These are phyloP conservation scores for Lithophane leautieri DNA, from an alignment of 2,888 invertebrate species.

Conservation along the genomic window DNA sequence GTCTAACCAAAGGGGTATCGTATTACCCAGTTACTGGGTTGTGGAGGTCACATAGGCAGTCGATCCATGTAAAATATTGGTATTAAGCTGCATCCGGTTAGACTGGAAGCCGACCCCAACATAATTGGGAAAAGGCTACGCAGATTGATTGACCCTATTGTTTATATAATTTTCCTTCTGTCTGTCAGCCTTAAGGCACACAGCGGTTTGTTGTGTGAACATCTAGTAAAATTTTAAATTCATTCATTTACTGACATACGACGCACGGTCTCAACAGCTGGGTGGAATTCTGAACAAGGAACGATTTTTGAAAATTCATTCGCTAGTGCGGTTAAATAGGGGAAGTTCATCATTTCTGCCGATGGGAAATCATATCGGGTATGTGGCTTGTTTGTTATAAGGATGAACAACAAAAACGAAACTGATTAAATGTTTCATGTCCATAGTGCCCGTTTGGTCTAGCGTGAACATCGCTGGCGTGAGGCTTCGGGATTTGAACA, in stretches of 20 bases:
- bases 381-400: not conserved
- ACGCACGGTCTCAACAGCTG: not conserved
- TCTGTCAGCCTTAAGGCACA: not conserved
- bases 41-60: too few relatives aligned
- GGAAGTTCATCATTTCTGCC: not conserved
- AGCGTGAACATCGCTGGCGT: slow-evolving; percentile 98
- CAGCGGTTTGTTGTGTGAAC: not conserved
- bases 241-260: not conserved
- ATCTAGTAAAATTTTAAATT: not conserved
- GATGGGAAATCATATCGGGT: not conserved
- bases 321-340: too few relatives aligned
- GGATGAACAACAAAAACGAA: not conserved
- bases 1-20: too few relatives aligned
- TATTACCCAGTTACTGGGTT: too few relatives aligned
- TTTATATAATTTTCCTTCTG: not conserved
- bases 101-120: too few relatives aligned
- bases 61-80: too few relatives aligned
- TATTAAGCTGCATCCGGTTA: too few relatives aligned
- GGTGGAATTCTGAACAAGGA: too few relatives aligned
- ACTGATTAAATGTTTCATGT: slow-evolving; percentile 5
- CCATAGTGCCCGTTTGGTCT: slow-evolving; percentile 97
- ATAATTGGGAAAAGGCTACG: too few relatives aligned
- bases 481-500: slow-evolving; percentile 94
- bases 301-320: not conserved
- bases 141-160: too few relatives aligned